phyloP scores from a whole-genome alignment of 1,140 invertebrate genomes.

The Sycophaga agraensis region DNA sequence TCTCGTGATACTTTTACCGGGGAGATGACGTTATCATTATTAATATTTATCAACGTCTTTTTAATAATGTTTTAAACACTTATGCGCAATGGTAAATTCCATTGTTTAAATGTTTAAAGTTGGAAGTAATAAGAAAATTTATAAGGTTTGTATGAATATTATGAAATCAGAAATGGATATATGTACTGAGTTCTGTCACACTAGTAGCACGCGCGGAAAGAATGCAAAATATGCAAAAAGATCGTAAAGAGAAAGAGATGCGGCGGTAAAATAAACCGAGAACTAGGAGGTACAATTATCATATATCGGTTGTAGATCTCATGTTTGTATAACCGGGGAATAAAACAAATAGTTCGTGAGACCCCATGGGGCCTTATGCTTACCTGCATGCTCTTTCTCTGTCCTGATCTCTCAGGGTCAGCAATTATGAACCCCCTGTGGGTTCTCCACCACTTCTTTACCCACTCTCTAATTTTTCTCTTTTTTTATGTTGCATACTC shows the following conservation, averaged over 20 bases:
- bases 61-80: neutral
- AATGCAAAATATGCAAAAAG: too few relatives aligned
- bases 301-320: conserved; percentile 59
- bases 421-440: conserved; percentile 58
- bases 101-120: too few relatives aligned
- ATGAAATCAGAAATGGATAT: too few relatives aligned
- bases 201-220: too few relatives aligned
- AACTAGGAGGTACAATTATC: conserved; percentile 48
- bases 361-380: conserved; percentile 51
- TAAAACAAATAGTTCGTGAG: conserved; percentile 57
- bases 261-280: neutral
- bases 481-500: neutral
- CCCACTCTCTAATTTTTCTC: neutral
- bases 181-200: too few relatives aligned
- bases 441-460: conserved; percentile 34
- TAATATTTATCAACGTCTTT: neutral
- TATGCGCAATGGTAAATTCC: too few relatives aligned
- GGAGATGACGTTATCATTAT: neutral
- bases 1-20: too few relatives aligned
- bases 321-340: conserved; percentile 57
- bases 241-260: conserved; percentile 9
- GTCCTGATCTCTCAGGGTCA: conserved; percentile 53
- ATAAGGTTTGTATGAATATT: too few relatives aligned
- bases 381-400: neutral
- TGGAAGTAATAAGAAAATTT: too few relatives aligned